Evolutionary conservation across 2,113 vertebrate genomes (phyloP).

Genomic region (Nycticorax nycticorax): DNA sequence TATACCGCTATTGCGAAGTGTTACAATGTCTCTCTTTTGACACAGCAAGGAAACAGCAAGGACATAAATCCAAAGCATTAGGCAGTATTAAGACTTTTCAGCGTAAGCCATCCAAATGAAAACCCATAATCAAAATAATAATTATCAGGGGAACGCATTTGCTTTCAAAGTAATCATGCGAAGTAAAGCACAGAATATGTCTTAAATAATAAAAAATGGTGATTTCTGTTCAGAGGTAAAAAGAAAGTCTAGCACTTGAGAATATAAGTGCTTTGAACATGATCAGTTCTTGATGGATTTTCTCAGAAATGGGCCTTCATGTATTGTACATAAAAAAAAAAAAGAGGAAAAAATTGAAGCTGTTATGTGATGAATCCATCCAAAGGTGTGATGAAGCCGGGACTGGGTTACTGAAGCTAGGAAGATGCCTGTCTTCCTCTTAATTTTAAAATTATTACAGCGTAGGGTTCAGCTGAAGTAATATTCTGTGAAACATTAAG

Average conservation of each 20-base stretch:
- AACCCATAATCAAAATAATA: conserved; percentile 49
- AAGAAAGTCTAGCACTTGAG: not conserved
- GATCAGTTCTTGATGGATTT: conserved; percentile 17
- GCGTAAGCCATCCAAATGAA: conserved; percentile 30
- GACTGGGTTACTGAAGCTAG: not conserved
- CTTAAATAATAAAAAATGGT: not conserved
- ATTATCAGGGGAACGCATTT: conserved; percentile 14
- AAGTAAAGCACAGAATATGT: not conserved
- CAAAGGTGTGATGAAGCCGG: not conserved
- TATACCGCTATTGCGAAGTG: not conserved
- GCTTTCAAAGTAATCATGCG: conserved; percentile 17
- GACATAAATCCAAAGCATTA: conserved; percentile 19
- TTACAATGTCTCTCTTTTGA: not conserved
- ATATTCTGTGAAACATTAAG: not conserved
- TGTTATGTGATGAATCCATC: not conserved
- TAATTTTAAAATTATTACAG: not conserved
- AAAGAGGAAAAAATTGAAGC: not conserved
- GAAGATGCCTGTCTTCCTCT: not conserved
- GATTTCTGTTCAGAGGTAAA: conserved; percentile 15
- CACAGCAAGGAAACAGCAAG: not conserved
- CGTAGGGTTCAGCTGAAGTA: not conserved
- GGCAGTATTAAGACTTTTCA: conserved; percentile 6
- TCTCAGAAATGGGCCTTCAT: not conserved
- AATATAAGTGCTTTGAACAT: not conserved
- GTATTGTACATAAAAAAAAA: not conserved